A percentile compares a stretch with the other conserved stretches of the same genome.
phyloP scores from a whole-genome alignment of 2,888 invertebrate genomes.

The Clanis bilineata region DNA sequence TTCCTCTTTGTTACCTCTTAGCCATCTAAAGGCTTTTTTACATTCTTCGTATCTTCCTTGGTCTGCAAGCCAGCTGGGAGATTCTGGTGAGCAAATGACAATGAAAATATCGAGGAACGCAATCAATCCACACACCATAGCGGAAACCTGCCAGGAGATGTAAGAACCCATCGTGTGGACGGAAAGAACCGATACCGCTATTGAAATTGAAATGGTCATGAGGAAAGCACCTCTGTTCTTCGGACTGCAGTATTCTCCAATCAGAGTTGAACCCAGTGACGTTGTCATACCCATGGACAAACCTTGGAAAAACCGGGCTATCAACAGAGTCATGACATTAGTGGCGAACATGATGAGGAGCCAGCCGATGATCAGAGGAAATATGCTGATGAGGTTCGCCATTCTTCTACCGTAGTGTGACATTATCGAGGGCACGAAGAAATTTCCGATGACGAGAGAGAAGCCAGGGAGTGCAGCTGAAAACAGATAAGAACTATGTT shows the following conservation, averaged over 20 bases:
- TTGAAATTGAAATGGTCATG: constrained; percentile 81
- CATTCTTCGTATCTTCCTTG: constrained; percentile 80
- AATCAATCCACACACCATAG: constrained; percentile 68
- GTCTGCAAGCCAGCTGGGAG: constrained; percentile 84
- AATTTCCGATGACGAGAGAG: constrained; percentile 46
- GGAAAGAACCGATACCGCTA: constrained; percentile 81
- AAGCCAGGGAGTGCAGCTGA: constrained; percentile 50
- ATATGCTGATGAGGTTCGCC: constrained; percentile 64
- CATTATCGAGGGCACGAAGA: constrained; percentile 57
- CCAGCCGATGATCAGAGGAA: constrained; percentile 77
- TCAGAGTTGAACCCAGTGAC: constrained; percentile 70
- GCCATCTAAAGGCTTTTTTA: constrained; percentile 77
- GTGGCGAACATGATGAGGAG: constrained; percentile 54
- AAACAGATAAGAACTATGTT: constrained; percentile 21
- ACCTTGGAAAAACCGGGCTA: constrained; percentile 65
- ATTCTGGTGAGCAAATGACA: constrained; percentile 78
- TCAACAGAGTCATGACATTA: constrained; percentile 50
- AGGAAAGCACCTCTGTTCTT: constrained; percentile 82
- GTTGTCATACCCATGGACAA: constrained; percentile 77
- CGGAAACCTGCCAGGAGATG: constrained; percentile 78
- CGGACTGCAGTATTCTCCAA: constrained; percentile 81
- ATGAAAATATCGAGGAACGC: constrained; percentile 68
- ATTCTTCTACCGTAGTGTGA: constrained; percentile 73
- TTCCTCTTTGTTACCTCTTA: constrained; percentile 72
- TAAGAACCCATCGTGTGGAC: constrained; percentile 84